phyloP scores from a whole-genome alignment of 64 coral and sea anemone genomes.

The Stichodactyla mertensii region DNA sequence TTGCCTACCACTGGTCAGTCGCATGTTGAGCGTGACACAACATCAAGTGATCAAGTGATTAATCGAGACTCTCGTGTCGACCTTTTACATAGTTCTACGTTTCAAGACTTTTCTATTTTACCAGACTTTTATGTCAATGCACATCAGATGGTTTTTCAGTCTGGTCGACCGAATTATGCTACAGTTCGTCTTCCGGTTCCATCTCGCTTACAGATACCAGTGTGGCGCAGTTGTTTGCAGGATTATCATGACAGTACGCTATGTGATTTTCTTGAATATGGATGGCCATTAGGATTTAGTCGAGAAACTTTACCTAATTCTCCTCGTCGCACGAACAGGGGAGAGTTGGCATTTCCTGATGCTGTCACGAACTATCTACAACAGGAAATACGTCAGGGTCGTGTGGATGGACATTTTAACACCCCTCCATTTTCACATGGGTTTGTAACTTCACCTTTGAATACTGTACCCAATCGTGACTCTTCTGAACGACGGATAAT shows the following conservation, averaged over 20 bases:
- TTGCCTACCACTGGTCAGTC: too few species aligned
- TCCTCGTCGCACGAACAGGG: neutral
- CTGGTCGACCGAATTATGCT: constrained; percentile 15
- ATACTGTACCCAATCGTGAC: constrained; percentile 23
- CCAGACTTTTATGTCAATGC: neutral
- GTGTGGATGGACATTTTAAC: neutral
- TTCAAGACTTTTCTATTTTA: constrained; percentile 10
- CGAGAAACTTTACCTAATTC: constrained; percentile 5
- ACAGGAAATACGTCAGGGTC: neutral
- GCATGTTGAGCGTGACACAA: too few species aligned
- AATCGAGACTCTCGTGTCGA: neutral
- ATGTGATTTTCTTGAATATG: constrained; percentile 37
- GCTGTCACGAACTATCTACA: neutral
- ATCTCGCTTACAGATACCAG: neutral
- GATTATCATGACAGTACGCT: constrained; percentile 19
- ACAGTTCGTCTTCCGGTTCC: constrained; percentile 12
- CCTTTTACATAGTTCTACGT: neutral
- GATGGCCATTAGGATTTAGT: constrained; percentile 21
- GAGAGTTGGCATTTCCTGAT: constrained; percentile 5
- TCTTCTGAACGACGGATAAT: constrained; percentile 14
- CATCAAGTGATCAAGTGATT: too few species aligned
- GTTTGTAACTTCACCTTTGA: constrained; percentile 26
- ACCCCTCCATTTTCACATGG: constrained; percentile 7
- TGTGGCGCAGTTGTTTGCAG: neutral
- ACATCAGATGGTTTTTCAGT: neutral